Evolutionary conservation across 92 coral and sea anemone genomes (phyloP).

Genomic region (Phymanthus crucifer): DNA sequence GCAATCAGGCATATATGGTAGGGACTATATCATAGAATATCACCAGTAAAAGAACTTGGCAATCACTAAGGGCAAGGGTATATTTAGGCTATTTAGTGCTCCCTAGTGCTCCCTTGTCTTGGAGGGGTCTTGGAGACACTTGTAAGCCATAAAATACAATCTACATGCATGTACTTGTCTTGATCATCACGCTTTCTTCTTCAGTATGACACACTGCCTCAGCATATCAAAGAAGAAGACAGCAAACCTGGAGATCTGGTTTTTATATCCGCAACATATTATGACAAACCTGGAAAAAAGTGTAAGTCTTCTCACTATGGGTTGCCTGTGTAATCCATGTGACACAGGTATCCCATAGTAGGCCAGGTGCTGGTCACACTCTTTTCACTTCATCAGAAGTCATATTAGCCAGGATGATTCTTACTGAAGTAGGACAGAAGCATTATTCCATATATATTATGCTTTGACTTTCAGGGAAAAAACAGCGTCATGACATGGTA

Average conservation of each 20-base stretch:
- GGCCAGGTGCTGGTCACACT: too few species aligned
- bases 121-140: too few species aligned
- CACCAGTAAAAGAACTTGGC: too few species aligned
- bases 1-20: conserved; percentile 99
- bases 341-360: neutral
- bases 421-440: too few species aligned
- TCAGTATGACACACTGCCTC: conserved; percentile 90
- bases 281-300: conserved; percentile 63
- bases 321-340: neutral
- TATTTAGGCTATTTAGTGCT: too few species aligned
- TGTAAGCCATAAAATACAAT: neutral
- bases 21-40: neutral
- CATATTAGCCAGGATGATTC: too few species aligned
- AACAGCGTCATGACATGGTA: conserved; percentile 93
- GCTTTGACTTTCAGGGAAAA: conserved; percentile 51
- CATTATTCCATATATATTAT: neutral
- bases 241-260: conserved; percentile 96
- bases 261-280: conserved; percentile 88
- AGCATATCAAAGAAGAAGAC: conserved; percentile 62
- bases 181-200: neutral
- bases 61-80: too few species aligned
- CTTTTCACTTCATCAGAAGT: neutral
- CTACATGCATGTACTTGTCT: neutral
- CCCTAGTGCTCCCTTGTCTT: too few species aligned
- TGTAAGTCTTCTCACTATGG: conserved; percentile 47